Conservation (phyloP, 2,888 invertebrate genomes). For the Mythimna loreyi region DNA sequence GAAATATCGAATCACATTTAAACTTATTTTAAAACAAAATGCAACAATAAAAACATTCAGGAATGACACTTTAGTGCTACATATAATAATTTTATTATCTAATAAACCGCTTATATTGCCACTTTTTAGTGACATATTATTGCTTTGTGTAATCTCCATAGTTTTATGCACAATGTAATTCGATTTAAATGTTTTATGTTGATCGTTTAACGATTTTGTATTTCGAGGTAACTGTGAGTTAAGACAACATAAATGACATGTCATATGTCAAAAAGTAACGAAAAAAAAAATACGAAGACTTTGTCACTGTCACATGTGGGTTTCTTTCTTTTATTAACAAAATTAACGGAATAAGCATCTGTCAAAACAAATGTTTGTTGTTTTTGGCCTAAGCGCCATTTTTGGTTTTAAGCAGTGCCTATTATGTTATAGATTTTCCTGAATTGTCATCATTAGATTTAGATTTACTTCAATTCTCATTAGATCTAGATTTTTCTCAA, state of each 20-base stretch:
- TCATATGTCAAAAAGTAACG: background rate
- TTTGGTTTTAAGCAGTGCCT: too few species aligned
- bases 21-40: conserved; percentile 43
- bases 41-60: conserved; percentile 31
- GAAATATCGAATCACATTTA: conserved; percentile 16
- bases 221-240: background rate
- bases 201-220: conserved; percentile 2
- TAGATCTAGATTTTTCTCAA: too few species aligned
- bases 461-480: too few species aligned
- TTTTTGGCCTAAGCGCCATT: background rate
- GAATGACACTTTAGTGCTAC: conserved; percentile 53
- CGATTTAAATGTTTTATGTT: conserved; percentile 45
- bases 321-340: too few species aligned
- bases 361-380: conserved; percentile 20
- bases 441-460: too few species aligned
- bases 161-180: conserved; percentile 56
- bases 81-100: conserved; percentile 59
- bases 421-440: too few species aligned
- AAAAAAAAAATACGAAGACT: too few species aligned
- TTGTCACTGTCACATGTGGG: background rate
- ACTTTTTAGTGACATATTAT: conserved; percentile 56
- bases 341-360: background rate
- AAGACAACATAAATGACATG: background rate
- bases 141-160: conserved; percentile 50
- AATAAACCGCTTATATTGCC: conserved; percentile 56